A percentile compares a stretch with the other conserved stretches of the same genome.
Evolutionary conservation across 2,797 vertebrate genomes (phyloP).

Genomic region (Lepus townsendii): DNA sequence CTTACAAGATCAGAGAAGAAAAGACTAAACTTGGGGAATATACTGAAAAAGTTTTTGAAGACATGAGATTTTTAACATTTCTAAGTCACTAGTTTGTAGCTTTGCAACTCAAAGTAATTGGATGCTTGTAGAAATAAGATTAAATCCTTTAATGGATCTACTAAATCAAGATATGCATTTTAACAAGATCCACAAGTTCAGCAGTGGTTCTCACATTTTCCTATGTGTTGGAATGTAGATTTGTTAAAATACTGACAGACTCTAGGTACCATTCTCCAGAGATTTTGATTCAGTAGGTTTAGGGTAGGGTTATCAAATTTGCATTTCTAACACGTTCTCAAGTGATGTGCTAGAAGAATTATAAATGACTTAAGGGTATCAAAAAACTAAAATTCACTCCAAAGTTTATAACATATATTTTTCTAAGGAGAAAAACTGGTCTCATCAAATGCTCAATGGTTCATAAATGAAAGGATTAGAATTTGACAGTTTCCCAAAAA

Average conservation of each 20-base stretch:
- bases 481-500: constrained; percentile 30
- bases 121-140: neutral
- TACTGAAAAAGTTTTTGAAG: neutral
- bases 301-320: neutral
- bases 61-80: constrained; percentile 1
- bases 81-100: neutral
- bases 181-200: neutral
- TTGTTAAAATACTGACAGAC: constrained; percentile 13
- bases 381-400: constrained; percentile 41
- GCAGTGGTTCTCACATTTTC: neutral
- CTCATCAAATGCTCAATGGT: constrained; percentile 43
- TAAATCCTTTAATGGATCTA: neutral
- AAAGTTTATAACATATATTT: constrained; percentile 29
- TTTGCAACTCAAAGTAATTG: neutral
- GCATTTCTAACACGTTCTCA: constrained; percentile 38
- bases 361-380: constrained; percentile 16
- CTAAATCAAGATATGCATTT: constrained; percentile 10
- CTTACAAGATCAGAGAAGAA: neutral
- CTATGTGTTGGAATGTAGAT: neutral
- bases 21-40: neutral
- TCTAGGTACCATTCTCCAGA: neutral
- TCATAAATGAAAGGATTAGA: constrained; percentile 18
- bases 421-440: constrained; percentile 16
- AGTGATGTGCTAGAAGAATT: constrained; percentile 32
- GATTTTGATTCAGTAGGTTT: constrained; percentile 30